Evolutionary conservation across 1,140 invertebrate species (phyloP).

Genomic region (Zaprionus taronus): DNA sequence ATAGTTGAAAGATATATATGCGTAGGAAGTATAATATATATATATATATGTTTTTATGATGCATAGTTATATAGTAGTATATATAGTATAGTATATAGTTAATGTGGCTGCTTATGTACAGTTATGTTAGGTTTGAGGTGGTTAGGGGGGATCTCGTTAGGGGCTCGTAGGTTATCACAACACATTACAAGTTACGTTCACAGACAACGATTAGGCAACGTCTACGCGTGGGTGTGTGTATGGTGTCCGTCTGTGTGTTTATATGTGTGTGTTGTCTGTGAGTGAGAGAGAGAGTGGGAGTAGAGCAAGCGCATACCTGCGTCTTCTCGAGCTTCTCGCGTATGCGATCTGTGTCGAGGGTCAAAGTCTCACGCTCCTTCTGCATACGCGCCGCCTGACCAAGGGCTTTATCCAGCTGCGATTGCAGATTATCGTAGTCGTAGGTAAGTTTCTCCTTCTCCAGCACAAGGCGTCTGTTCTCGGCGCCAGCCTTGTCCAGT

Average conservation of each 20-base stretch:
- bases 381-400: conserved; percentile 93
- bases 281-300: conserved; percentile 10
- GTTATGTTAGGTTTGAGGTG: background rate
- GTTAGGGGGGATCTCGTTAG: background rate
- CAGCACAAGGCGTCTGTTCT: conserved; percentile 94
- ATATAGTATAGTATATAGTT: conserved; percentile 47
- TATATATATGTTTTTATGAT: background rate
- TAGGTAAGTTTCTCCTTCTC: conserved; percentile 95
- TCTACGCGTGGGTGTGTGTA: conserved; percentile 20
- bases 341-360: conserved; percentile 93
- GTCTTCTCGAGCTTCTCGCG: conserved; percentile 95
- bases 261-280: conserved; percentile 16
- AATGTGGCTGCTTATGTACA: conserved; percentile 17
- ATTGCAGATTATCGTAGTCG: conserved; percentile 95
- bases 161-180: conserved; percentile 1
- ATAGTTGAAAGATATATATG: conserved; percentile 74
- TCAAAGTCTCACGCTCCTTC: conserved; percentile 94
- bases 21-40: conserved; percentile 50
- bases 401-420: conserved; percentile 94
- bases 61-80: conserved; percentile 54
- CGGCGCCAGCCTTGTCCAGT: conserved; percentile 91
- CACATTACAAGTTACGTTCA: conserved; percentile 6
- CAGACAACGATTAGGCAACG: conserved; percentile 6
- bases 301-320: conserved; percentile 88
- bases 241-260: conserved; percentile 24